Evolutionary conservation across 2,113 vertebrate species (phyloP).

Genomic region (Donacobius atricapilla): DNA sequence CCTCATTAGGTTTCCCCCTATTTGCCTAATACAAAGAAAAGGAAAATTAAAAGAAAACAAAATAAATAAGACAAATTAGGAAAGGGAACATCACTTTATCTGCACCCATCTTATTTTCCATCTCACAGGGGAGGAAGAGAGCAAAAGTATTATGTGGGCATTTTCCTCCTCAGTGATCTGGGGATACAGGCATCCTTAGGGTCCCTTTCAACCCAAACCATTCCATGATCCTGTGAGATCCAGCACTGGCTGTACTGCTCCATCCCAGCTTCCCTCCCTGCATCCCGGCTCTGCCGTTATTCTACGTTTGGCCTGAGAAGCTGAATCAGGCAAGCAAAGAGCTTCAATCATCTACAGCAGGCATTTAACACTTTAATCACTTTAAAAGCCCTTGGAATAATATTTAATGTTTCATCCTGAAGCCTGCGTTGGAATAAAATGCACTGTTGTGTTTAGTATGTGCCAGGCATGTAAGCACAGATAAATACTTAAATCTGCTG

Average conservation of each 20-base stretch:
- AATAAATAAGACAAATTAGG: conserved; percentile 22
- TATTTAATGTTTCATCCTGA: conserved; percentile 52
- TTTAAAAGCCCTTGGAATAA: conserved; percentile 65
- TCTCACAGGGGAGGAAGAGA: conserved; percentile 22
- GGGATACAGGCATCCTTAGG: neutral
- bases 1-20: conserved; percentile 67
- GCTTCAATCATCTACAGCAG: conserved; percentile 18
- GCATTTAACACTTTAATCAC: conserved; percentile 67
- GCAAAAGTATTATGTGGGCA: conserved; percentile 34
- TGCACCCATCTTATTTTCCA: conserved; percentile 16
- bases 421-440: neutral
- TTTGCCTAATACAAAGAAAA: conserved; percentile 59
- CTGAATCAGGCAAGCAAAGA: conserved; percentile 18
- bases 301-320: conserved; percentile 51
- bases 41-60: neutral
- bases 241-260: neutral
- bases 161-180: neutral
- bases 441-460: neutral
- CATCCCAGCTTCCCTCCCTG: conserved; percentile 1
- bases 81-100: conserved; percentile 57
- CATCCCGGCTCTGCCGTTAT: conserved; percentile 14
- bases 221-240: neutral
- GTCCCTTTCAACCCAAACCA: neutral
- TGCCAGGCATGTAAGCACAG: neutral
- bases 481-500: conserved; percentile 28